Percentiles rank a stretch among this genome's conserved stretches.
These are phyloP conservation scores for Malurus alboscapulatus DNA, from an alignment of 2,113 vertebrate genomes.

Conservation along the genomic window DNA sequence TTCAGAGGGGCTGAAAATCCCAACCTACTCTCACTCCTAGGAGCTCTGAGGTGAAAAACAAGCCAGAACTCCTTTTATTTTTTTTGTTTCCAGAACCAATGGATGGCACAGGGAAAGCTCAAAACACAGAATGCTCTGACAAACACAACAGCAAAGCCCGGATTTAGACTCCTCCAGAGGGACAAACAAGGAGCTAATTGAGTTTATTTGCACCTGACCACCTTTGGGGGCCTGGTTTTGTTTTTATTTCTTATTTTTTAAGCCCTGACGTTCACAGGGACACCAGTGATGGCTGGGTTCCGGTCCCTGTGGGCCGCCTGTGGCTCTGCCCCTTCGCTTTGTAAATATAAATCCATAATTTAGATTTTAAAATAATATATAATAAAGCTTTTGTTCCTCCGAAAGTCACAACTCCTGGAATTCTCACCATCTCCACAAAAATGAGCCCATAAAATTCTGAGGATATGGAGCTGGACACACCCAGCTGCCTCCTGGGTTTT, in stretches of 20 bases:
- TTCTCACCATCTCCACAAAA: not conserved
- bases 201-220: not conserved
- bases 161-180: not conserved
- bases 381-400: not conserved
- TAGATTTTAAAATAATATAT: too few species aligned
- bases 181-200: not conserved
- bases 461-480: not conserved
- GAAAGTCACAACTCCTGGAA: not conserved
- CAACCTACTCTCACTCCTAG: accelerated
- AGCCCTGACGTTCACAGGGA: not conserved
- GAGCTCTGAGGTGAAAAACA: not conserved
- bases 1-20: not conserved
- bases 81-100: not conserved
- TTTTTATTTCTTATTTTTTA: not conserved
- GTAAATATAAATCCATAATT: not conserved
- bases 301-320: not conserved
- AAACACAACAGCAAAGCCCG: not conserved
- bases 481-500: not conserved
- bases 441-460: not conserved
- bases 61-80: not conserved
- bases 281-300: not conserved
- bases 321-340: not conserved
- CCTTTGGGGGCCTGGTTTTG: not conserved
- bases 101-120: not conserved
- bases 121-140: not conserved